Conservation (phyloP, 2,888 invertebrate genomes). For the Isoperla grammatica region DNA sequence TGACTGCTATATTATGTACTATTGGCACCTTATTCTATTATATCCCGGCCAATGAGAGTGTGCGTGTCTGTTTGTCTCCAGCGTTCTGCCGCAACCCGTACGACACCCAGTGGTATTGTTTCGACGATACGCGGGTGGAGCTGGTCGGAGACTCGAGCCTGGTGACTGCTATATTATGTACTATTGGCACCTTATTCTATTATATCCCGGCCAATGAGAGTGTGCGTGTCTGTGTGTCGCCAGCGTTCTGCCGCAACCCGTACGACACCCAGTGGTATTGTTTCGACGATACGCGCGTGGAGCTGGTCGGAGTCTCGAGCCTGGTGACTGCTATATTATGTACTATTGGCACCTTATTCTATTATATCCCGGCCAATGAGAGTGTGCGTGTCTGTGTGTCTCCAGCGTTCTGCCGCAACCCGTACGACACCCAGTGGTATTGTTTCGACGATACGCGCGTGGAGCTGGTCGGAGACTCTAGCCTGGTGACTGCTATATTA, state of each 20-base stretch:
- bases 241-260: slow-evolving; percentile 88
- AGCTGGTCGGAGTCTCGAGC: slow-evolving; percentile 63
- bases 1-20: no score
- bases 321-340: no score
- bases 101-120: slow-evolving; percentile 90
- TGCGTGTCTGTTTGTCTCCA: no score
- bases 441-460: slow-evolving; percentile 92
- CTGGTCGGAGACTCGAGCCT: slow-evolving; percentile 67
- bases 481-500: slow-evolving; percentile 85
- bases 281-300: slow-evolving; percentile 89
- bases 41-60: no score
- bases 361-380: no score
- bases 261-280: slow-evolving; percentile 92
- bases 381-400: no score
- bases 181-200: no score
- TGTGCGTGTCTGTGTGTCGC: no score
- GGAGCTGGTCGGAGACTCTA: slow-evolving; percentile 62
- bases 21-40: no score
- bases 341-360: no score
- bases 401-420: slow-evolving; percentile 88
- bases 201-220: no score
- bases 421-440: slow-evolving; percentile 91
- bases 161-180: no score
- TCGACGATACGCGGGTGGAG: slow-evolving; percentile 87
- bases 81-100: slow-evolving; percentile 93